A percentile compares a stretch with the other conserved stretches of the same genome.
Evolutionary conservation across 2,888 invertebrate species (phyloP).

Genomic region (Phlogophora meticulosa): DNA sequence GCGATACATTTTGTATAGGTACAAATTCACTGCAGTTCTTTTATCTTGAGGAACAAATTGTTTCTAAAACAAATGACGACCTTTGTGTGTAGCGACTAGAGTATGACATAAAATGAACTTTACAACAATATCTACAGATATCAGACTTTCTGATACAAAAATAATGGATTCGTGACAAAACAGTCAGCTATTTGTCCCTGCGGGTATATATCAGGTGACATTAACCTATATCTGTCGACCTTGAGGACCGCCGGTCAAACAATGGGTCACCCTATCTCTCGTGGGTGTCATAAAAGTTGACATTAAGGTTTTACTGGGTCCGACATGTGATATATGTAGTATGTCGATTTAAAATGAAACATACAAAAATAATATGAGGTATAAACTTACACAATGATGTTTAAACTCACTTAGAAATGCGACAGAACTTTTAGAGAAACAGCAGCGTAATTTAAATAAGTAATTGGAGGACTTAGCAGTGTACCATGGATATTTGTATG

Average conservation of each 20-base stretch:
- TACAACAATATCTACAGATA: background rate
- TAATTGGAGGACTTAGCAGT: too few relatives aligned
- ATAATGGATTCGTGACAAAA: constrained; percentile 23
- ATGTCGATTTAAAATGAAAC: constrained; percentile 12
- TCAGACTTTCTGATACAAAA: constrained; percentile 9
- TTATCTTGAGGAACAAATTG: too few relatives aligned
- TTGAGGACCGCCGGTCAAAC: constrained; percentile 48
- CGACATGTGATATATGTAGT: constrained; percentile 7
- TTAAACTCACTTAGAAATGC: too few relatives aligned
- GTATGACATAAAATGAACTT: background rate
- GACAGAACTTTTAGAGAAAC: too few relatives aligned
- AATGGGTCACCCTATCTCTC: constrained; percentile 35
- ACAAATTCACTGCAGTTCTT: too few relatives aligned
- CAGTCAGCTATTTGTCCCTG: background rate
- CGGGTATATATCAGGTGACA: constrained; percentile 17
- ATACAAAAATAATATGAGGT: too few relatives aligned
- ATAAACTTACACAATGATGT: too few relatives aligned
- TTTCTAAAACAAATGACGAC: too few relatives aligned
- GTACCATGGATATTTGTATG: too few relatives aligned
- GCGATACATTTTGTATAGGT: too few relatives aligned
- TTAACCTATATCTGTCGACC: constrained; percentile 43
- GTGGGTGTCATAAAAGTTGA: constrained; percentile 48
- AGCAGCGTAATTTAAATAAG: too few relatives aligned
- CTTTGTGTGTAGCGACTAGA: too few relatives aligned
- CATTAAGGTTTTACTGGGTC: constrained; percentile 40